phyloP scores from a whole-genome alignment of 2,888 invertebrate genomes.

The Notodonta ziczac region DNA sequence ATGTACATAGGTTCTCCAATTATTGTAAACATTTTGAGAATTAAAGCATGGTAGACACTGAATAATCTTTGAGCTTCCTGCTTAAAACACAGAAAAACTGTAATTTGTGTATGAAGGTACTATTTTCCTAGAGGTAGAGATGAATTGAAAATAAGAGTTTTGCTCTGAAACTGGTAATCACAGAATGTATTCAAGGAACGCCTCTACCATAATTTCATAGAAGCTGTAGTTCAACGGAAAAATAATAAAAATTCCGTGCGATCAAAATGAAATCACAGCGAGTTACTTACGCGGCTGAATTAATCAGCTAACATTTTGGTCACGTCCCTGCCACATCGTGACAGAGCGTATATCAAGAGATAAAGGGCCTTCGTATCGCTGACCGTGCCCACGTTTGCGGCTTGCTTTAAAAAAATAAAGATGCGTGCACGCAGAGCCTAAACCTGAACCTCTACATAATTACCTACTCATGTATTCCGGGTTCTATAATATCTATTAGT shows the following conservation, averaged over 20 bases:
- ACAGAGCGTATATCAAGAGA: conserved; percentile 79
- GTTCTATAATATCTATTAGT: too few relatives aligned
- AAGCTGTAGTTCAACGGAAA: not conserved
- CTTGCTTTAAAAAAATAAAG: conserved; percentile 1
- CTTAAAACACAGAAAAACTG: too few relatives aligned
- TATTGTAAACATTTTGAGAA: too few relatives aligned
- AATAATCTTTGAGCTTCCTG: too few relatives aligned
- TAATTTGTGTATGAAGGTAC: not conserved
- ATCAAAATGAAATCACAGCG: conserved; percentile 51
- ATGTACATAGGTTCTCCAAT: too few relatives aligned
- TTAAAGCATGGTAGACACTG: too few relatives aligned
- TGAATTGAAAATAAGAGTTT: too few relatives aligned
- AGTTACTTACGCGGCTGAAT: conserved; percentile 55
- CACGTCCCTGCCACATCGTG: conserved; percentile 76
- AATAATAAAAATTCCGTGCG: conserved; percentile 37
- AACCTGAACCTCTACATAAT: too few relatives aligned
- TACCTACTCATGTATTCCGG: too few relatives aligned
- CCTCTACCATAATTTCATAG: not conserved
- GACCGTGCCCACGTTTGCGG: not conserved
- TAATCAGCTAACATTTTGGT: conserved; percentile 76
- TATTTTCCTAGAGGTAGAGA: too few relatives aligned
- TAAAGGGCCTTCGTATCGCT: conserved; percentile 62
- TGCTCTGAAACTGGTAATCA: too few relatives aligned
- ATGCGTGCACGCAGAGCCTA: too few relatives aligned
- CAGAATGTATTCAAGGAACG: not conserved